Base-by-base conservation (phyloP, 2,797 vertebrate genomes). In the Megalops cyprinoides region DNA sequence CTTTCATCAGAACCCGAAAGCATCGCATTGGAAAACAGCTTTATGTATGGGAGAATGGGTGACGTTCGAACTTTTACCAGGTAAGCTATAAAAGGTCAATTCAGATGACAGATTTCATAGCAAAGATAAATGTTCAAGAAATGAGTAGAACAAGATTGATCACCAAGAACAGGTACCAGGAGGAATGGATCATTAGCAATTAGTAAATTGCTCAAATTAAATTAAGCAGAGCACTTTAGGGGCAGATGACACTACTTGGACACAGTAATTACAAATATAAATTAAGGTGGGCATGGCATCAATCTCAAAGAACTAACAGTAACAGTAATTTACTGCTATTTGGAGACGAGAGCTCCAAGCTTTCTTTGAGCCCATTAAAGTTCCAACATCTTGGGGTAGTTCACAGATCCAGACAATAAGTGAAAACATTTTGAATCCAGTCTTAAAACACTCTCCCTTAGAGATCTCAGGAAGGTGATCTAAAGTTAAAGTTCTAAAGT, bases 1-100 rank as follows among this genome's bases (percentile, higher is more conserved):
- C 65, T 69, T 69, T 69, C 65, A 69, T 69, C 37, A 42, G 34
- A 69, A 69, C 65, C 65, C 69, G 65, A 39, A 37, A 69, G n/a
- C 65, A 42, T 6, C 2, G 4, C 42, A 37, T 69, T 37, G 8
- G 20, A 0, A 28, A 69, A 9, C 65, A 37, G 37, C 23, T 34
- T 69, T 10, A 49, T n/a, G 8, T 74, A 42, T 46, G 42, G 28
- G 46, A 44, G 58, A 49, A 49, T 31, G 76, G 56, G 58, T 8
- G 58, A 44, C 39, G 20, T 31, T 12, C 46, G 46, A 5, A 46
- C 73, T n/a, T n/a, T n/a, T n/a, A n/a, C n/a, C n/a, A n/a, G n/a
- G n/a, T n/a, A n/a, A n/a, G n/a, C 14, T 62, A 28, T 31, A 62
- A 28, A n/a, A 12, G 58, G 10, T 31, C 25, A 3, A 15, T 31